Conservation (phyloP, 2,113 vertebrate genomes). For the Nycticebus coucang region DNA sequence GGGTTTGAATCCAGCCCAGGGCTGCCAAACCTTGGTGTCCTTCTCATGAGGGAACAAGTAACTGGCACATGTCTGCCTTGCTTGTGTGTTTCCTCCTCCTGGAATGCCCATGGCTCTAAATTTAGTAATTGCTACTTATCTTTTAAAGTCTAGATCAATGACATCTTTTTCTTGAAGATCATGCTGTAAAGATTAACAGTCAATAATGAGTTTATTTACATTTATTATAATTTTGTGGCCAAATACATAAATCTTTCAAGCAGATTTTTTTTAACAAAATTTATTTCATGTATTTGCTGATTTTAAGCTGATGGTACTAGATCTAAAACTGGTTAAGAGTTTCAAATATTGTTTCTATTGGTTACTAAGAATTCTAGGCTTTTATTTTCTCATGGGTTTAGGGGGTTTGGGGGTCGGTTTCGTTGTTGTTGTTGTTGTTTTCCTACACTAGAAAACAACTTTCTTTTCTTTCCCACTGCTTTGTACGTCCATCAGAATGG, state of each 20-base stretch:
- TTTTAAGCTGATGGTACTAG: background rate
- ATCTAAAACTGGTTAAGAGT: slow-evolving; percentile 2
- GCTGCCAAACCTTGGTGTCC: background rate
- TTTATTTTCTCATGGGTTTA: background rate
- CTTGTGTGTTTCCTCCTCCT: background rate
- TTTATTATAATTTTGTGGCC: slow-evolving; percentile 10
- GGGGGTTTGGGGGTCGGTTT: background rate
- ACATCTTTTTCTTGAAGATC: background rate
- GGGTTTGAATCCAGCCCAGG: too few relatives aligned
- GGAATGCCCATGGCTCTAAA: background rate
- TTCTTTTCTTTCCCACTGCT: background rate
- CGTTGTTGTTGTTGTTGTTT: background rate
- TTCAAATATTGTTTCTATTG: background rate
- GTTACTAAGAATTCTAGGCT: background rate
- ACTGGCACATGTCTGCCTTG: background rate
- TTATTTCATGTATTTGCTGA: background rate
- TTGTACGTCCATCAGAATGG: background rate
- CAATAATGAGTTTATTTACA: background rate
- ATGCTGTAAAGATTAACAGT: background rate
- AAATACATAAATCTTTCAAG: background rate
- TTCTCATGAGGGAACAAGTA: background rate
- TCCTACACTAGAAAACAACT: background rate
- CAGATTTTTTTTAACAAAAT: background rate
- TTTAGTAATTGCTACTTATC: background rate
- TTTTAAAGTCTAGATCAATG: background rate